Evolutionary conservation across 1,140 invertebrate species (phyloP).

Genomic region (Heliothis virescens): DNA sequence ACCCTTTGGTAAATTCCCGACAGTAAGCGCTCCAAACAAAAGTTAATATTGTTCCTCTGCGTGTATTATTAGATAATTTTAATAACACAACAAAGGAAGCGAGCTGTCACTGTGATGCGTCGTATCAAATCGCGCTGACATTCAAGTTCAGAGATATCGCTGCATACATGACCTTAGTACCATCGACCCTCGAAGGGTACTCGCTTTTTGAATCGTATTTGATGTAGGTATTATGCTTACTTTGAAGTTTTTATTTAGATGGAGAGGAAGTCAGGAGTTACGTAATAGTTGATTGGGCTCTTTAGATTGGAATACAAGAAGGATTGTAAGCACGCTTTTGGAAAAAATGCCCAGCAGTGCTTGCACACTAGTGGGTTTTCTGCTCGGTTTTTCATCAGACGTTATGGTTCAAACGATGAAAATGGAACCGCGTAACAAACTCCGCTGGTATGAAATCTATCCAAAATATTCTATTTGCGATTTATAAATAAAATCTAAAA

Average conservation of each 20-base stretch:
- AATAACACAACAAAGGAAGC: constrained; percentile 82
- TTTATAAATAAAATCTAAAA: too few species aligned
- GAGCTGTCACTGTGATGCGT: constrained; percentile 71
- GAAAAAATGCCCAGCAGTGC: too few species aligned
- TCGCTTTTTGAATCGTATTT: constrained; percentile 27
- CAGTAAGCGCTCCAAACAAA: constrained; percentile 24
- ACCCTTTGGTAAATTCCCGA: constrained; percentile 1
- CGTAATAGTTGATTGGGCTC: not conserved
- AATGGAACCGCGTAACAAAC: too few species aligned
- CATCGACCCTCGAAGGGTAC: constrained; percentile 10
- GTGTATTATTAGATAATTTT: constrained; percentile 71
- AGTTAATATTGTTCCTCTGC: constrained; percentile 30
- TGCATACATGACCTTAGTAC: constrained; percentile 55
- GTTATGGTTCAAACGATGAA: too few species aligned
- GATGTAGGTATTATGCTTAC: constrained; percentile 11
- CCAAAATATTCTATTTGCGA: too few species aligned
- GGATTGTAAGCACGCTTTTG: too few species aligned
- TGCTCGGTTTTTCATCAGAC: too few species aligned
- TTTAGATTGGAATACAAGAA: too few species aligned
- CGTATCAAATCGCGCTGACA: constrained; percentile 81
- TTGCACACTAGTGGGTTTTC: too few species aligned
- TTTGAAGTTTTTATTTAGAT: constrained; percentile 28
- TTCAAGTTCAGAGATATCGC: constrained; percentile 76
- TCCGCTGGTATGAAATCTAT: too few species aligned
- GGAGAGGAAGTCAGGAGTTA: constrained; percentile 24